These are phyloP conservation scores for Platynereis dumerilii DNA, from an alignment of 2,888 invertebrate species.

Conservation along the genomic window DNA sequence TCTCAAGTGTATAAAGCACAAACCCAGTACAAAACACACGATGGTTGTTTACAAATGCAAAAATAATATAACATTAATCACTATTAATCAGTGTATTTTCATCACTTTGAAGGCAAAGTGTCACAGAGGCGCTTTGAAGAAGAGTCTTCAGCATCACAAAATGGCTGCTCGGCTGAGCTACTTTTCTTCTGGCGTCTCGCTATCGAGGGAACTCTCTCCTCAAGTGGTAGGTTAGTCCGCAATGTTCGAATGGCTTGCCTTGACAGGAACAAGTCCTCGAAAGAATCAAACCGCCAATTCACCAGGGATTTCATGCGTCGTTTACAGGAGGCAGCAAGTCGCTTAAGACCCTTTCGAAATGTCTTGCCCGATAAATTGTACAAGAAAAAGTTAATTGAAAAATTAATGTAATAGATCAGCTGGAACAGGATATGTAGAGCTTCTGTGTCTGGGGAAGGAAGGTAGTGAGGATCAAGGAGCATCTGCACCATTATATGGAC, in stretches of 20 bases:
- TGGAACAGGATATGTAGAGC: slow-evolving; percentile 6
- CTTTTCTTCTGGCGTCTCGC: too few species aligned
- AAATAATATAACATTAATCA: too few species aligned
- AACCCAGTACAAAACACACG: too few species aligned
- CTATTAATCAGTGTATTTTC: too few species aligned
- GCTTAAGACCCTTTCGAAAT: neutral
- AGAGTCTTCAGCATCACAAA: too few species aligned
- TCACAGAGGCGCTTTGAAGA: too few species aligned
- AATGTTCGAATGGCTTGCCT: neutral
- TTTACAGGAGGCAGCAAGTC: neutral
- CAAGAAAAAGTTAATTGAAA: slow-evolving; percentile 4
- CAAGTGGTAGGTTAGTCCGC: neutral
- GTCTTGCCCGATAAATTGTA: slow-evolving; percentile 3
- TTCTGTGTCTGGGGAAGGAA: neutral
- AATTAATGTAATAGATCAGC: slow-evolving; percentile 6
- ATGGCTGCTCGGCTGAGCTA: too few species aligned
- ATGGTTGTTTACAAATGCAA: too few species aligned
- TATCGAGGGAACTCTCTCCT: neutral
- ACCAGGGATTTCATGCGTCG: neutral
- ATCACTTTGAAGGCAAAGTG: too few species aligned
- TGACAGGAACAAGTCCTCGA: neutral
- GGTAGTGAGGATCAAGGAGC: neutral
- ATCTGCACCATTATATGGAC: slow-evolving; percentile 6
- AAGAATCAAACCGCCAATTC: neutral
- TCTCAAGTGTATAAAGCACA: too few species aligned